These are phyloP conservation scores for Sympetrum striolatum DNA, from an alignment of 2,888 invertebrate species.

Conservation along the genomic window DNA sequence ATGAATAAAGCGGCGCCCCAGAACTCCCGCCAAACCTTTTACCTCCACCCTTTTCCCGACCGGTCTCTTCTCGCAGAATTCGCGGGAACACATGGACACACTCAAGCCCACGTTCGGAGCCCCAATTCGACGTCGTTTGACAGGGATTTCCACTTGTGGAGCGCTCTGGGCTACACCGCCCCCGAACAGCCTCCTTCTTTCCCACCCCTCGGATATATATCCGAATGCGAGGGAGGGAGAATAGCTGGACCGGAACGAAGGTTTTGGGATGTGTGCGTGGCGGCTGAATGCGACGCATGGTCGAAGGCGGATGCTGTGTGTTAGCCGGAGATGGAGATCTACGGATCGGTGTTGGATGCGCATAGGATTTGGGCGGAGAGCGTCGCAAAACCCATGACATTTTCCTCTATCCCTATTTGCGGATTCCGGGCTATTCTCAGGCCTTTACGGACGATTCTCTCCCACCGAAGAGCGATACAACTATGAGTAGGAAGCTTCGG, in stretches of 20 bases:
- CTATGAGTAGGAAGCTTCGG: too few species aligned
- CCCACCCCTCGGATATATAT: background rate
- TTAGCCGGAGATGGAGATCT: background rate
- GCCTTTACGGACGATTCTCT: too few species aligned
- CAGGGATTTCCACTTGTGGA: constrained; percentile 44
- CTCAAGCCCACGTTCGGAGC: background rate
- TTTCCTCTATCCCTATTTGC: background rate
- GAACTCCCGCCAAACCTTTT: background rate
- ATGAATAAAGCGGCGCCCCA: background rate
- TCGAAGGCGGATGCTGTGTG: background rate
- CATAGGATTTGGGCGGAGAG: background rate
- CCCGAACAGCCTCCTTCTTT: background rate
- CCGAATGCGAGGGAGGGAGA: background rate
- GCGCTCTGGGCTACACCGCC: constrained; percentile 10
- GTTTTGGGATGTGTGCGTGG: background rate
- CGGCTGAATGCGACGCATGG: background rate
- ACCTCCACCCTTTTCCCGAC: background rate
- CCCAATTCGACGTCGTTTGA: background rate
- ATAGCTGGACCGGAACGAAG: background rate
- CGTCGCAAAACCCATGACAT: background rate
- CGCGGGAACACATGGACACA: background rate
- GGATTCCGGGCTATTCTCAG: too few species aligned
- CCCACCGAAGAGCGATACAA: too few species aligned
- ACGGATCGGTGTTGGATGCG: background rate
- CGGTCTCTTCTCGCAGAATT: background rate